These are phyloP conservation scores for Temnothorax unifasciatus DNA, from an alignment of 2,888 invertebrate genomes.

Conservation along the genomic window DNA sequence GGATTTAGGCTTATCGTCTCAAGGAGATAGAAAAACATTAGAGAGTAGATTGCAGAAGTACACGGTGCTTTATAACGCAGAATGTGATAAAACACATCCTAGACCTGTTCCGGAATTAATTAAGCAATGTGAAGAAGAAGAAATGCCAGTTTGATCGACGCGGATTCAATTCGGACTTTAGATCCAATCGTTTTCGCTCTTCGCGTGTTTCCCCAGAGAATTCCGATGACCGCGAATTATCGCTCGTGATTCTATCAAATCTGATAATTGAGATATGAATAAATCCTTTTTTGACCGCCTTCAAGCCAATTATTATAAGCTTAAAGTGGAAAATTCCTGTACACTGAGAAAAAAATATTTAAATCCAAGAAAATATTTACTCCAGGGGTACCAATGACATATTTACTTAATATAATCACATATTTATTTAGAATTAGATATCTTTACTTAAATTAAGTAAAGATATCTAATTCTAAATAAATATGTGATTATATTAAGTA, in stretches of 20 bases:
- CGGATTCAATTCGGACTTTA: background rate
- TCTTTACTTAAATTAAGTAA: too few relatives aligned
- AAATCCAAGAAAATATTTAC: too few relatives aligned
- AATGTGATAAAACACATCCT: conserved; percentile 86
- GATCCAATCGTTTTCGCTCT: conserved; percentile 13
- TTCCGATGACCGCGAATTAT: conserved; percentile 31
- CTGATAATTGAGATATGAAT: conserved; percentile 18
- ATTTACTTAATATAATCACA: too few relatives aligned
- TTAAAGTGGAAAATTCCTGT: background rate
- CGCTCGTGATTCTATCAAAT: conserved; percentile 4
- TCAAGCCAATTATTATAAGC: background rate
- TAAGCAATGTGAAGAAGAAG: conserved; percentile 85
- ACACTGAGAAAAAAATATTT: too few relatives aligned
- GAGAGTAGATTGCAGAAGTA: conserved; percentile 84
- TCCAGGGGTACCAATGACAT: too few relatives aligned
- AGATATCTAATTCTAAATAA: too few relatives aligned
- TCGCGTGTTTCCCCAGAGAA: conserved; percentile 18
- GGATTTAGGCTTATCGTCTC: conserved; percentile 85
- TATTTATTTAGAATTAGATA: too few relatives aligned
- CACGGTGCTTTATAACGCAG: conserved; percentile 85
- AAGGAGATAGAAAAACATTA: conserved; percentile 85
- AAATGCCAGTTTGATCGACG: background rate
- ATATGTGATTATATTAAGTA: too few relatives aligned
- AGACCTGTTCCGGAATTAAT: conserved; percentile 84
- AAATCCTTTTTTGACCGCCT: background rate